phyloP scores from a whole-genome alignment of 1,140 invertebrate species.

The Drosophila bifasciata region DNA sequence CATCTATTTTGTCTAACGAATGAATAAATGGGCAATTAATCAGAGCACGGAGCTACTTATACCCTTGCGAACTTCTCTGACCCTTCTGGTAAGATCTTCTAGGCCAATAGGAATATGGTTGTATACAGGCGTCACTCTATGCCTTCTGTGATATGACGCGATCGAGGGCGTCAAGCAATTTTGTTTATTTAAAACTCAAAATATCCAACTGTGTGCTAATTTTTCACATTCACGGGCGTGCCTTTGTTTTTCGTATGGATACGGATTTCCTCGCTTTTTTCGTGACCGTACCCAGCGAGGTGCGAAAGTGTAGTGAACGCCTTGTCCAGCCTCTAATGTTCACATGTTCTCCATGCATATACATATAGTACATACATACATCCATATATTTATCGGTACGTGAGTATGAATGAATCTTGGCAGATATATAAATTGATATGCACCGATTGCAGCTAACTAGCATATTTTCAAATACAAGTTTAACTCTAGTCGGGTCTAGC shows the following conservation, averaged over 20 bases:
- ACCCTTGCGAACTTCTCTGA: slow-evolving; percentile 25
- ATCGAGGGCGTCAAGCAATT: background rate
- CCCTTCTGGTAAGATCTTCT: slow-evolving; percentile 30
- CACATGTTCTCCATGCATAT: slow-evolving; percentile 1
- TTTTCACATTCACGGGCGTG: slow-evolving; percentile 30
- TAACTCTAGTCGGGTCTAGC: too few species aligned
- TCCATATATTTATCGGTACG: too few species aligned
- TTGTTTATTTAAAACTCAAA: slow-evolving; percentile 72
- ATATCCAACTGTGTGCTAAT: slow-evolving; percentile 66
- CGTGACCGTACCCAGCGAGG: slow-evolving; percentile 49
- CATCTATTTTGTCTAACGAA: slow-evolving; percentile 22
- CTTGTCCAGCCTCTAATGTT: slow-evolving; percentile 11
- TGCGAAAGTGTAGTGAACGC: slow-evolving; percentile 62
- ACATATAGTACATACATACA: too few species aligned
- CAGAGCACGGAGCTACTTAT: slow-evolving; percentile 18
- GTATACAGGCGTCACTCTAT: slow-evolving; percentile 2
- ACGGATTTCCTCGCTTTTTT: slow-evolving; percentile 6
- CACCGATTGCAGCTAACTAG: too few species aligned
- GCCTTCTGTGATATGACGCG: too few species aligned
- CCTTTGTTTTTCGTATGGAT: background rate
- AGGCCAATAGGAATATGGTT: slow-evolving; percentile 1
- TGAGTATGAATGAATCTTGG: too few species aligned
- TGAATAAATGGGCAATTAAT: slow-evolving; percentile 31
- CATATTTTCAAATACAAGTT: too few species aligned
- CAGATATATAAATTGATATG: too few species aligned